Conservation (phyloP, 2,113 vertebrate species). For the Alaudala cheleensis region DNA sequence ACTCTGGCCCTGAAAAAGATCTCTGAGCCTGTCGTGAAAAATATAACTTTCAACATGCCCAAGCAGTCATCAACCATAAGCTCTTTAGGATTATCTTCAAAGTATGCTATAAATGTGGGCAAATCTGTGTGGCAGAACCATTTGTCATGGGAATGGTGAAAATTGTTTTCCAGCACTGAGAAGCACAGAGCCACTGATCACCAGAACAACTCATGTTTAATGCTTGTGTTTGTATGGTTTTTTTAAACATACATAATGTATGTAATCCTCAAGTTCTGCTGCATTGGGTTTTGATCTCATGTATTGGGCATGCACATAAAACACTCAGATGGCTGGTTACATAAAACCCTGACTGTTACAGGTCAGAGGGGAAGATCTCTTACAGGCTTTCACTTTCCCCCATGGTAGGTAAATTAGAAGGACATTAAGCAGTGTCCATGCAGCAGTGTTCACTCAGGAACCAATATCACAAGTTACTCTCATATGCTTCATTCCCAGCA, state of each 20-base stretch:
- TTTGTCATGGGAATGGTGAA: neutral
- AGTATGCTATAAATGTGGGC: neutral
- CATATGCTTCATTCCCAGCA: neutral
- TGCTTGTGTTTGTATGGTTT: neutral
- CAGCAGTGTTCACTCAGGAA: neutral
- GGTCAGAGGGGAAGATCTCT: neutral
- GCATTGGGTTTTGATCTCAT: neutral
- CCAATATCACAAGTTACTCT: neutral
- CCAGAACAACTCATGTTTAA: neutral
- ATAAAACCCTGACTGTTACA: neutral
- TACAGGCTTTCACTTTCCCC: neutral
- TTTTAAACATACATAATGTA: neutral
- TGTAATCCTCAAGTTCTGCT: neutral
- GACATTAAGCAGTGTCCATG: neutral
- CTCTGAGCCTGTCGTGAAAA: neutral
- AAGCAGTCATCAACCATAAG: neutral
- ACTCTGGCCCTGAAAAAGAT: neutral
- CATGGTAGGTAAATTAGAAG: neutral
- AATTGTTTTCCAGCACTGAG: neutral
- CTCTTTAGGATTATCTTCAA: neutral
- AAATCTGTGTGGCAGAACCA: neutral
- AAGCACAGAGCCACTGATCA: neutral
- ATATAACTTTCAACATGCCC: neutral
- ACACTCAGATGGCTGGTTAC: neutral
- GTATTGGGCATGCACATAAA: neutral